Base-by-base conservation (phyloP, 2,797 vertebrate species). In the Notolabrus celidotus region DNA sequence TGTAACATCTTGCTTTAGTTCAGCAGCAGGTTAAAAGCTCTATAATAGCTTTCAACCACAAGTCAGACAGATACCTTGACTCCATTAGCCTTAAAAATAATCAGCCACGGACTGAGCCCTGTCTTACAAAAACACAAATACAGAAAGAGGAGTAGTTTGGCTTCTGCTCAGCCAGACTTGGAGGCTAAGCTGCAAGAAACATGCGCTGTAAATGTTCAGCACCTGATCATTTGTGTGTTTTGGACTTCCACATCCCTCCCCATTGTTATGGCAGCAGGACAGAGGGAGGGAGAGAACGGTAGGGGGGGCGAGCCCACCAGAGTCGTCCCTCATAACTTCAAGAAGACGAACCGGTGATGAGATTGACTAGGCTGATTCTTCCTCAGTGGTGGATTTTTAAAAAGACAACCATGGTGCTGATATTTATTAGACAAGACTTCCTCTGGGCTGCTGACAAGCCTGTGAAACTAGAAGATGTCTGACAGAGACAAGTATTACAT, bases 21-120 rank as follows among this genome's bases (percentile, higher is more conserved):
- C 54, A 68, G 49, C 77, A 64, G 55, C 55, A 59, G 70, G 82
- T 50, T 76, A 59, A 80, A 81, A 83, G 54, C 41, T 80, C 83
- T 74, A 68, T 66, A 65, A 56, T 41, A 56, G 59, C 45, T 65
- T 55, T 52, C 17, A 34, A 78, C 65, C 70, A 67, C 69, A 79
- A 88, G 92, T 91, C 94, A 96, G 95, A 96, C 94, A 94, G 94
- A 94, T 95, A 90, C 92, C 87, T 90, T 92, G 91, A 92, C 90
- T 93, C 66, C 61, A 36, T 56, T 33, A 69, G 75, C 65, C 75
- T 70, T 70, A 79, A 88, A 92, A 95, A 96, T 93, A 96, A 95
- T 94, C 82, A 56, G 59, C 68, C 25, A 22, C 55, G 71, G 58
- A 61, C 70, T 25, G 61, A 79, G 60, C 46, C 15, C 29, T 58